Conservation (phyloP, 2,797 vertebrate genomes). For the Phrynocephalus vlangalii region DNA sequence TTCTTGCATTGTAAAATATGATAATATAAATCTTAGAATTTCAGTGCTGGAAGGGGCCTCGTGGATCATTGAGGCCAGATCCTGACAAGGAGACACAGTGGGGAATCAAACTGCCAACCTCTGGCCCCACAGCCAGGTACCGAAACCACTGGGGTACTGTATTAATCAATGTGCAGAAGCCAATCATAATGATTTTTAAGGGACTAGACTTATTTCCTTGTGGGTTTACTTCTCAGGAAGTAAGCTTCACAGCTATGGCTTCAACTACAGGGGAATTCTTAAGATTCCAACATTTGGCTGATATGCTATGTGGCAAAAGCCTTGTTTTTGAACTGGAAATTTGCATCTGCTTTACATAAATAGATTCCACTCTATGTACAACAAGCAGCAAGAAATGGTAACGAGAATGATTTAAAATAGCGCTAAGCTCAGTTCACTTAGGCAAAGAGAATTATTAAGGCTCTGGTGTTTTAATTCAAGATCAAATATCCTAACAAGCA, state of each 20-base stretch:
- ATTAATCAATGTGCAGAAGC: too few species aligned
- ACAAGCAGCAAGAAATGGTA: not conserved
- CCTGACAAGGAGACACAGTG: too few species aligned
- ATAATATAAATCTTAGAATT: not conserved
- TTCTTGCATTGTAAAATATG: not conserved
- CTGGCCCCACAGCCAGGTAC: too few species aligned
- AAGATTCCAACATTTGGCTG: not conserved
- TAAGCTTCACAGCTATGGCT: not conserved
- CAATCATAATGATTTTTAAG: too few species aligned
- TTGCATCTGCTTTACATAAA: not conserved
- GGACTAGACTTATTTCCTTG: not conserved
- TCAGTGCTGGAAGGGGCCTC: not conserved
- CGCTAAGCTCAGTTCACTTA: constrained; percentile 18
- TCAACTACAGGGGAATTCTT: not conserved
- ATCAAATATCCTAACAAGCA: constrained; percentile 36
- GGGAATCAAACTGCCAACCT: too few species aligned
- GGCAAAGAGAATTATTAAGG: constrained; percentile 42
- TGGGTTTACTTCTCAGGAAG: not conserved
- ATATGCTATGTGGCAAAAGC: not conserved
- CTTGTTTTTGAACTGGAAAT: constrained; percentile 1
- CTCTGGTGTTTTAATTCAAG: constrained; percentile 40
- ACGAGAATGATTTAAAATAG: constrained; percentile 23
- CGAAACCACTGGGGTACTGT: too few species aligned
- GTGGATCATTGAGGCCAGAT: too few species aligned
- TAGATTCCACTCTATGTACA: not conserved